Conservation (phyloP, 2,888 invertebrate genomes). For the Archips xylosteana region DNA sequence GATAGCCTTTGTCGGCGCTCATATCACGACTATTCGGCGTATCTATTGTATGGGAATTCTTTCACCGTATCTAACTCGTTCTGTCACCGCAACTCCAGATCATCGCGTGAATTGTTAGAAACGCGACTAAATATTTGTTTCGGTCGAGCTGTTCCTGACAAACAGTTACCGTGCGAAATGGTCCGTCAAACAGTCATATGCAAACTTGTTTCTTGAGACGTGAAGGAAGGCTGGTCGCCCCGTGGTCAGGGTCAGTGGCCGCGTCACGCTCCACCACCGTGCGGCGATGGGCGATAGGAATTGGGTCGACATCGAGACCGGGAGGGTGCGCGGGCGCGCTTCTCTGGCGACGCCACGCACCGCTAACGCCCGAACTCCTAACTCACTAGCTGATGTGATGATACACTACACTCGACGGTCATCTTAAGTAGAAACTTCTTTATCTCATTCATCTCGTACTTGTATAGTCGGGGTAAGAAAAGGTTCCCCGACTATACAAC, state of each 20-base stretch:
- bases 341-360: conserved; percentile 62
- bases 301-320: conserved; percentile 41
- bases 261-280: conserved; percentile 46
- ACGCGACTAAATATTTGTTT: conserved; percentile 16
- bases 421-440: neutral
- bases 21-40: conserved; percentile 4
- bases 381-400: conserved; percentile 3
- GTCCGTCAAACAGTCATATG: conserved; percentile 33
- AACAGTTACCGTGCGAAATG: conserved; percentile 31
- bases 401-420: neutral
- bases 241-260: conserved; percentile 47
- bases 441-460: neutral
- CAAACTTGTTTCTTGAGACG: conserved; percentile 29
- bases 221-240: conserved; percentile 18
- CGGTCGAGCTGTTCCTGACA: conserved; percentile 21
- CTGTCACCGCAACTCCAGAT: neutral
- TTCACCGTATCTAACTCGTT: conserved; percentile 4
- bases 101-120: neutral
- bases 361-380: conserved; percentile 51
- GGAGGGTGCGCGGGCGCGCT: conserved; percentile 44
- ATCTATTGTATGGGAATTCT: conserved; percentile 4
- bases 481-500: too few relatives aligned
- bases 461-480: too few relatives aligned
- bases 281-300: conserved; percentile 41
- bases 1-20: conserved; percentile 30